Percentiles rank a stretch among this genome's conserved stretches.
Conservation (phyloP, 2,797 vertebrate genomes). For the Benthosema pterotum region DNA sequence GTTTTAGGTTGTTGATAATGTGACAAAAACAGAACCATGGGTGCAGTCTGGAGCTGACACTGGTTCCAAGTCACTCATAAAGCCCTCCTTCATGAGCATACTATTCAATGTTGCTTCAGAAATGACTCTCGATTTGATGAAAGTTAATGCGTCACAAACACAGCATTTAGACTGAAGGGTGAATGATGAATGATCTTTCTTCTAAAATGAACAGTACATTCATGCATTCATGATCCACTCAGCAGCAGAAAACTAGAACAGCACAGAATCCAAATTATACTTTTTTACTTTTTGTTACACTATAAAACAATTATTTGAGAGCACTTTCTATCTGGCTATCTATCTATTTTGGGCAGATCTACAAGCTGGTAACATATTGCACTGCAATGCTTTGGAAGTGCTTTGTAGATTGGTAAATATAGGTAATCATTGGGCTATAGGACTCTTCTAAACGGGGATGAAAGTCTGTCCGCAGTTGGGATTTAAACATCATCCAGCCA, state of each 20-base stretch:
- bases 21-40: conserved; percentile 15
- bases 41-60: conserved; percentile 46
- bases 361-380: too few species aligned
- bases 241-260: not conserved
- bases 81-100: conserved; percentile 57
- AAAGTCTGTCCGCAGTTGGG: too few species aligned
- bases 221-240: conserved; percentile 18
- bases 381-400: too few species aligned
- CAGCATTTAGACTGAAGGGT: conserved; percentile 49
- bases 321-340: too few species aligned
- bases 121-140: conserved; percentile 54
- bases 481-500: not conserved
- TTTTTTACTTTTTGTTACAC: too few species aligned
- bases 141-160: conserved; percentile 46
- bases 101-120: conserved; percentile 35
- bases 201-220: conserved; percentile 51
- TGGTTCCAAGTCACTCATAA: conserved; percentile 69
- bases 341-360: too few species aligned
- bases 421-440: not conserved
- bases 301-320: too few species aligned
- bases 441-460: not conserved
- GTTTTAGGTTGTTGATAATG: conserved; percentile 8
- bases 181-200: conserved; percentile 55
- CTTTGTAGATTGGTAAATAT: too few species aligned
- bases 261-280: too few species aligned